phyloP scores from a whole-genome alignment of 1,140 invertebrate genomes.

The Aphis gossypii region DNA sequence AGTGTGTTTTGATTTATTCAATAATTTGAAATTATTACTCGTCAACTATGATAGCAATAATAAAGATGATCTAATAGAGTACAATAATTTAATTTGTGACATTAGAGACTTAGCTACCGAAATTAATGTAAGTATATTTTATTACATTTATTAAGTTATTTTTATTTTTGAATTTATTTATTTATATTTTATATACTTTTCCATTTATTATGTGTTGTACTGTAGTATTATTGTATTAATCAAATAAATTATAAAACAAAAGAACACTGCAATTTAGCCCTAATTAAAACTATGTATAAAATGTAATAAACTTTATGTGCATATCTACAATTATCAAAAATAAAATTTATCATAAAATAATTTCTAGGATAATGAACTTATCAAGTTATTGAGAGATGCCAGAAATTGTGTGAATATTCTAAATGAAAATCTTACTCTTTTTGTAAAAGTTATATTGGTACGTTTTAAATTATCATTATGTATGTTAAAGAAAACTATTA shows the following conservation, averaged over 20 bases:
- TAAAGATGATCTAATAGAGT: conserved; percentile 60
- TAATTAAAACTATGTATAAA: too few relatives aligned
- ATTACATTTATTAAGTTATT: background rate
- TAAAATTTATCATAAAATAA: background rate
- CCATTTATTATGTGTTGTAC: background rate
- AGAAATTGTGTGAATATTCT: conserved; percentile 69
- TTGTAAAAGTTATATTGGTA: conserved; percentile 70
- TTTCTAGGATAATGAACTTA: conserved; percentile 69
- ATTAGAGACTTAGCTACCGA: conserved; percentile 64
- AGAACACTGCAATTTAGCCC: too few relatives aligned
- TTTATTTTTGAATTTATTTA: background rate
- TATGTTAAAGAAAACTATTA: background rate
- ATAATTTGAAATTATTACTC: conserved; percentile 60
- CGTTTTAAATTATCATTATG: background rate
- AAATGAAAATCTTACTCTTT: conserved; percentile 67
- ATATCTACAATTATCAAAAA: background rate
- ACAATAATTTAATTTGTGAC: conserved; percentile 65
- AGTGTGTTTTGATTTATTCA: conserved; percentile 64
- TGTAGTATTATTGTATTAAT: background rate
- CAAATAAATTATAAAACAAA: too few relatives aligned
- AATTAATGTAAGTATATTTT: conserved; percentile 58
- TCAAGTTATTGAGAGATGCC: conserved; percentile 67
- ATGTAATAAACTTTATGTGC: too few relatives aligned
- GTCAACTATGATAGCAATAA: conserved; percentile 57
- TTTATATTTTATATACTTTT: background rate